Evolutionary conservation across 2,888 invertebrate species (phyloP).

Genomic region (Zootermopsis nevadensis): DNA sequence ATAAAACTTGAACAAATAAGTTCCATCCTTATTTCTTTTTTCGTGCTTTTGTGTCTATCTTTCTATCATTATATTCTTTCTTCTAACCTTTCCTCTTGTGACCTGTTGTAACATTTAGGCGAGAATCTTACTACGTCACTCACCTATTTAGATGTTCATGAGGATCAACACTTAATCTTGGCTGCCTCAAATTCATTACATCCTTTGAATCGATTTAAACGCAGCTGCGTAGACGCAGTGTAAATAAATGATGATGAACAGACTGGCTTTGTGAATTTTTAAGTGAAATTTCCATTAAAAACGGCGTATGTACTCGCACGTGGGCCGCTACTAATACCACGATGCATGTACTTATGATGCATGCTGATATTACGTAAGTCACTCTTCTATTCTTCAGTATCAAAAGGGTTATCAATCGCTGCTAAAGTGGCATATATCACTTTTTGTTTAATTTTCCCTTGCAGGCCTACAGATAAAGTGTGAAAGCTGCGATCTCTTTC

Average conservation of each 20-base stretch:
- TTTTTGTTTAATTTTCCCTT: too few relatives aligned
- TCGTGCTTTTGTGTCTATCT: background rate
- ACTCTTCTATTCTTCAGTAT: background rate
- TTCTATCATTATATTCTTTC: background rate
- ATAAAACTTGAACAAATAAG: too few relatives aligned
- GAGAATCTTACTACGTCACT: too few relatives aligned
- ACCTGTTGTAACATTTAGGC: too few relatives aligned
- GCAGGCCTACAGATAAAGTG: too few relatives aligned
- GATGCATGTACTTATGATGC: background rate
- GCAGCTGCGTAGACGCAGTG: background rate
- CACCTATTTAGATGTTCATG: too few relatives aligned
- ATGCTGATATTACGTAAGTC: background rate
- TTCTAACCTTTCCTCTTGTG: too few relatives aligned
- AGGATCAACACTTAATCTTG: too few relatives aligned
- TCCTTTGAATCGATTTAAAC: background rate
- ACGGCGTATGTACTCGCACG: background rate
- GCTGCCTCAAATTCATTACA: too few relatives aligned
- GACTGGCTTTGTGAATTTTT: conserved; percentile 2
- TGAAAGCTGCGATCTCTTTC: too few relatives aligned
- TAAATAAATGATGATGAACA: background rate
- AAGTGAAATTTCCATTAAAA: background rate
- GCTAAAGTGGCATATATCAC: too few relatives aligned
- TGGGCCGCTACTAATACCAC: background rate
- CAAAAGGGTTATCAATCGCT: too few relatives aligned
- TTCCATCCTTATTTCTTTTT: background rate